Conservation (phyloP, 2,797 vertebrate genomes). For the Lycodopsis pacificus region DNA sequence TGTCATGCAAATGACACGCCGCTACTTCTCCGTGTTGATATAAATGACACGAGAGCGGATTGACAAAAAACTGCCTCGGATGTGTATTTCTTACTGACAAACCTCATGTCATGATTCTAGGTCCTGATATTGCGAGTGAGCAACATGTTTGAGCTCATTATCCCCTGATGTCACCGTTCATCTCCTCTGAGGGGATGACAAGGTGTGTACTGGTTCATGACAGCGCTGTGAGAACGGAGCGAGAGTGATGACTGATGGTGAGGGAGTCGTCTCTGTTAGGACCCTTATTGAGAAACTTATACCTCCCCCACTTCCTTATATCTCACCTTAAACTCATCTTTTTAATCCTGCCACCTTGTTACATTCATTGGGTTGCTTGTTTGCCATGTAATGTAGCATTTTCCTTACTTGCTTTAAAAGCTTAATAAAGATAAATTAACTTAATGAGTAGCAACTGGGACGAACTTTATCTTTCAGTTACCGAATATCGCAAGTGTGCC, state of each 20-base stretch:
- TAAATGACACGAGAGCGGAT: slow-evolving; percentile 27
- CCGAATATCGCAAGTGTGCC: background rate
- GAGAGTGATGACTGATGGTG: slow-evolving; percentile 1
- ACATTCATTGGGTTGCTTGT: no score
- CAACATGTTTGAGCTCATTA: slow-evolving; percentile 36
- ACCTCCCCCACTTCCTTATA: no score
- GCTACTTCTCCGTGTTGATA: slow-evolving; percentile 33
- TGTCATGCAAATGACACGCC: slow-evolving; percentile 48
- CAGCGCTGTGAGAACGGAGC: slow-evolving; percentile 13
- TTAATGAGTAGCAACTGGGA: background rate
- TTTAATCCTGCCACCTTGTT: no score
- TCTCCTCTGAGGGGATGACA: slow-evolving; percentile 37
- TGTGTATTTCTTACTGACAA: slow-evolving; percentile 27
- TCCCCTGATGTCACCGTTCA: slow-evolving; percentile 33
- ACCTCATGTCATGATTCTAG: slow-evolving; percentile 23
- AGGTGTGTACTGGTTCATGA: slow-evolving; percentile 33
- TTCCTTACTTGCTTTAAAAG: background rate
- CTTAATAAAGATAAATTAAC: background rate
- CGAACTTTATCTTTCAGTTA: background rate
- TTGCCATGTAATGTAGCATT: no score
- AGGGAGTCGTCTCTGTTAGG: background rate
- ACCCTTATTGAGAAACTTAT: background rate
- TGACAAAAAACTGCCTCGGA: slow-evolving; percentile 10
- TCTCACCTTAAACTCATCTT: no score
- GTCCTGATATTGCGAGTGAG: slow-evolving; percentile 22